Conservation (phyloP, 2,797 vertebrate species). For the Labroides dimidiatus region DNA sequence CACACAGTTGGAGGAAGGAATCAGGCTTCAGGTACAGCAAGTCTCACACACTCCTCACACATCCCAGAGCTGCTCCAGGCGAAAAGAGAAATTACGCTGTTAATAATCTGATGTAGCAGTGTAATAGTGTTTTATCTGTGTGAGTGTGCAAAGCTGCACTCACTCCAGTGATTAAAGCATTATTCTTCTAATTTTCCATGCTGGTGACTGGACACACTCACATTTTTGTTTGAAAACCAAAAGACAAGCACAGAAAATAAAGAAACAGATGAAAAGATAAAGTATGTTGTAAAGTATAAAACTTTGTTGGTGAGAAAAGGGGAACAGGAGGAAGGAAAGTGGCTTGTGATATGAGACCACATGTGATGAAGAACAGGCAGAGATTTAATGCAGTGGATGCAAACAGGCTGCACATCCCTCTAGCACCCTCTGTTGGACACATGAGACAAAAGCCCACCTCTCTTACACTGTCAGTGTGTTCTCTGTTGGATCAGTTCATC, state of each 20-base stretch:
- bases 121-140: constrained; percentile 32
- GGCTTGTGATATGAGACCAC: background rate
- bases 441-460: constrained; percentile 39
- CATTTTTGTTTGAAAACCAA: too few relatives aligned
- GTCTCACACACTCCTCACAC: constrained; percentile 26
- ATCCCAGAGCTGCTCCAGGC: constrained; percentile 35
- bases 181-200: too few relatives aligned
- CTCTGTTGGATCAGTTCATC: constrained; percentile 30
- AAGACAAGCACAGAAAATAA: too few relatives aligned
- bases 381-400: background rate
- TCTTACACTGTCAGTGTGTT: background rate
- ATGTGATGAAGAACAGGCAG: constrained; percentile 15
- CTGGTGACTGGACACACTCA: too few relatives aligned
- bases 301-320: background rate
- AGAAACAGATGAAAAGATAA: too few relatives aligned
- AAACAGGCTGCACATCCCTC: constrained; percentile 38
- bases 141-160: background rate
- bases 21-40: constrained; percentile 13
- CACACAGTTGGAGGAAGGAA: constrained; percentile 10
- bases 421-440: constrained; percentile 78
- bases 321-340: background rate
- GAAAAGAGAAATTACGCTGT: constrained; percentile 33
- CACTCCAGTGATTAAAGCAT: too few relatives aligned
- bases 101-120: constrained; percentile 46
- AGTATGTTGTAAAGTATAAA: background rate